Base-by-base conservation (phyloP, 2,797 vertebrate genomes). In the Ispidina lecontei region DNA sequence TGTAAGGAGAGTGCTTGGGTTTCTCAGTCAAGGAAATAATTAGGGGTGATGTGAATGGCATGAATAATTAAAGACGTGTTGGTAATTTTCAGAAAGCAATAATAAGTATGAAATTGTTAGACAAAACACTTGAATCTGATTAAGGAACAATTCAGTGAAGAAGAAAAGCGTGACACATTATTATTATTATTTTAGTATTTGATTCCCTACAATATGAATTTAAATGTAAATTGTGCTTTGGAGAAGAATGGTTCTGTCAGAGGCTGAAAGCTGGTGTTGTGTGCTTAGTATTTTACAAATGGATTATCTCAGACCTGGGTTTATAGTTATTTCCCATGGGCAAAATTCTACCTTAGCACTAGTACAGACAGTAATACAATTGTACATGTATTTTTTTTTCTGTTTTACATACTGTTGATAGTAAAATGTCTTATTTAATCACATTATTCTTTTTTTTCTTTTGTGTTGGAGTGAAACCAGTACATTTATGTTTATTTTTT, bases 121-220 rank as follows among this genome's bases (percentile, higher is more conserved):
- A 37, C 49, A 84, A 76, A 96, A 75, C 46, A 81, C 67, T 75
- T 81, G 72, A 84, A 84, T 85, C 78, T 93, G 91, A 94, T 94
- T 90, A 92, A 78, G 80, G n/a, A 89, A 83, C 47, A 87, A 84
- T 62, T 78, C 14, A 37, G 56, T 59, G 47, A 77, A 60, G 59
- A 77, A 62, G 46, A 84, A 91, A 88, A 85, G 69, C 33, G 51
- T 85, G 78, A 72, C n/a, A 12, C n/a, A 37, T 37, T 37, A 37
- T 37, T 37, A 37, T 54, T 89, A 80, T 65, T 55, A 51, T 91
- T 84, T 67, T 52, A 81, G 54, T 69, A 78, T 73, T 62, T 90
- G 43, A 74, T 88, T 95, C 39, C 31, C 28, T 43, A 37, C 31
- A 87, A 91, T 63, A 68, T 43, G 23, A 81, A 90, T 94, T 91